Evolutionary conservation across 2,888 invertebrate genomes (phyloP).

Genomic region (Cyclophora albipunctata): DNA sequence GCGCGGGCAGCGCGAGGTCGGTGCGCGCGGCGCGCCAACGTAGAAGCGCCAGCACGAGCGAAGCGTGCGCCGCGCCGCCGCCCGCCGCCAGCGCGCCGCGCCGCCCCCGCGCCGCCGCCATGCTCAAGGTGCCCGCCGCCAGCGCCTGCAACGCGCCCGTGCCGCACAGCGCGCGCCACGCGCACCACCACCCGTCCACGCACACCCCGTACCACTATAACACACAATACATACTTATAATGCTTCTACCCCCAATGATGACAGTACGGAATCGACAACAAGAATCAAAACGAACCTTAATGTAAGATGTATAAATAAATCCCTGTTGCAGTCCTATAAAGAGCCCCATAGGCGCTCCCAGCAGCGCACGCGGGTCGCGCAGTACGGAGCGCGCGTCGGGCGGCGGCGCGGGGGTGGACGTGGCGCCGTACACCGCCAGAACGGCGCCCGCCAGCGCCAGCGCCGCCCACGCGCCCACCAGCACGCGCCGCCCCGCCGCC

Average conservation of each 20-base stretch:
- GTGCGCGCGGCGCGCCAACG: constrained; percentile 88
- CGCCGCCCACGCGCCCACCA: constrained; percentile 54
- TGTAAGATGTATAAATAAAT: constrained; percentile 88
- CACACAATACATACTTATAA: constrained; percentile 7
- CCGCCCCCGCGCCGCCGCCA: constrained; percentile 83
- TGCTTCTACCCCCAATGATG: neutral
- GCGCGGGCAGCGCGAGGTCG: constrained; percentile 87
- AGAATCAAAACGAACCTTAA: constrained; percentile 75
- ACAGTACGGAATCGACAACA: neutral
- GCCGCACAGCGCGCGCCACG: constrained; percentile 83
- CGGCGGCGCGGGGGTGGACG: constrained; percentile 52
- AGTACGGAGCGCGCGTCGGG: constrained; percentile 53
- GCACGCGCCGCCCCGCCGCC: constrained; percentile 44
- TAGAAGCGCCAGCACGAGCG: constrained; percentile 83
- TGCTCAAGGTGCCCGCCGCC: constrained; percentile 86
- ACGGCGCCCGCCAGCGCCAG: constrained; percentile 44
- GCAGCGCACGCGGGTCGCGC: constrained; percentile 78
- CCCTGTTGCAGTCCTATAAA: constrained; percentile 91
- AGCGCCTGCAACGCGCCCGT: constrained; percentile 84
- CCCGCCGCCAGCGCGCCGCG: constrained; percentile 86
- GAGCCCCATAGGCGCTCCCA: constrained; percentile 84
- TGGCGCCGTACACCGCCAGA: constrained; percentile 51
- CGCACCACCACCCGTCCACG: constrained; percentile 83
- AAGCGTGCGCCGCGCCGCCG: constrained; percentile 87
- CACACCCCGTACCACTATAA: constrained; percentile 87